Evolutionary conservation across 2,888 invertebrate species (phyloP), one percentile per base, ranked within the genome.

Genomic region (Metacarcinus magister): DNA sequence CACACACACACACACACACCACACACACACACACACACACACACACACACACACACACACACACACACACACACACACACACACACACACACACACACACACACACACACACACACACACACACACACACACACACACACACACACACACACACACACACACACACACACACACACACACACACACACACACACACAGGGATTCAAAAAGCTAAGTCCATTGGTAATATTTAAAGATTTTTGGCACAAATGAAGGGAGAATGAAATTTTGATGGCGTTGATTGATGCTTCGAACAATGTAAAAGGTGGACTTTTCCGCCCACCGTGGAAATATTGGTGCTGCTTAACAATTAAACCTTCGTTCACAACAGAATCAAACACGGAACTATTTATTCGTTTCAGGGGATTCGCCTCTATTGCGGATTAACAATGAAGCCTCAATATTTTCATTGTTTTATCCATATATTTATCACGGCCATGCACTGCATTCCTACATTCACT

Each of bases 211-310:
- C 19, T n/a, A n/a, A 28, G 23, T 75, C 28, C 75, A 75, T 7
- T 75, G 75, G 75, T 10, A 75, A 75, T n/a, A 75, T 75, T 28
- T 75, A 75, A 75, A n/a, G 75, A 75, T n/a, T 75, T 75, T 75
- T 75, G 75, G n/a, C 75, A 75, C 75, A 75, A 75, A 28, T 75
- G n/a, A 75, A 75, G 75, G 75, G n/a, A 75, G 75, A n/a, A 75
- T 75, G 75, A 75, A 75, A 75, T 75, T 75, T 75, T 75, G n/a
- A 75, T 75, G 23, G 75, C 23, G 10, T 28, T 75, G 28, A 75
- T 75, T 75, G 75, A 75, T 28, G 75, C 28, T 75, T 28, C 28
- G 75, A 0, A 60, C 60, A 60, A 60, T 60, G 60, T 60, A 60
- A 75, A 28, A 28, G 28, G 75, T 75, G 28, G 75, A 28, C 28